These are phyloP conservation scores for Caenorhabditis tropicalis DNA, from an alignment of 1,140 invertebrate genomes.

Conservation along the genomic window DNA sequence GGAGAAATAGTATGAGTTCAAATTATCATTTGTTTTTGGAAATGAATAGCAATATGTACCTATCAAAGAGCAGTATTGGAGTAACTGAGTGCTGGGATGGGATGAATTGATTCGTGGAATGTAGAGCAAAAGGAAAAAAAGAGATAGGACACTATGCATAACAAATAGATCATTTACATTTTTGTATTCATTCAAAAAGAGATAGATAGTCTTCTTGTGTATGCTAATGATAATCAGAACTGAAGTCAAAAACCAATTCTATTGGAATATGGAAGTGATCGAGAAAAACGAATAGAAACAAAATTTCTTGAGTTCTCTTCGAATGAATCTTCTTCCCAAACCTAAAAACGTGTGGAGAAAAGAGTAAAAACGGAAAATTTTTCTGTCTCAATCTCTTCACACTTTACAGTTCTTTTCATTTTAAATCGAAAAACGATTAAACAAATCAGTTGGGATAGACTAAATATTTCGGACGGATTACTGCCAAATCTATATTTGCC, in stretches of 20 bases:
- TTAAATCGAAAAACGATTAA: conserved; percentile 25
- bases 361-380: neutral
- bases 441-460: neutral
- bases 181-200: conserved; percentile 1
- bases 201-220: neutral
- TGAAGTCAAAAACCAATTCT: too few relatives aligned
- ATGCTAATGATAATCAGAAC: too few relatives aligned
- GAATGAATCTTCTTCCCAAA: too few relatives aligned
- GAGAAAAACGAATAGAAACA: neutral
- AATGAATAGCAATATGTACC: too few relatives aligned
- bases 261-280: neutral
- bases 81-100: neutral
- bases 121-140: neutral
- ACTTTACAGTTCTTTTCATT: neutral
- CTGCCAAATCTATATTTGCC: neutral
- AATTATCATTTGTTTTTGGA: too few relatives aligned
- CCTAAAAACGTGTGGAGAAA: neutral
- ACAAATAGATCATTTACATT: conserved; percentile 2
- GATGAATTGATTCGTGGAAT: neutral
- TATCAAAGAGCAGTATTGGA: neutral
- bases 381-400: conserved; percentile 5
- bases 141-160: neutral
- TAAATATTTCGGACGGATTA: neutral
- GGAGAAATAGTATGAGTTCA: too few relatives aligned
- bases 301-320: too few relatives aligned